These are phyloP conservation scores for Catharus minimus DNA, from an alignment of 2,113 vertebrate species.

Conservation along the genomic window DNA sequence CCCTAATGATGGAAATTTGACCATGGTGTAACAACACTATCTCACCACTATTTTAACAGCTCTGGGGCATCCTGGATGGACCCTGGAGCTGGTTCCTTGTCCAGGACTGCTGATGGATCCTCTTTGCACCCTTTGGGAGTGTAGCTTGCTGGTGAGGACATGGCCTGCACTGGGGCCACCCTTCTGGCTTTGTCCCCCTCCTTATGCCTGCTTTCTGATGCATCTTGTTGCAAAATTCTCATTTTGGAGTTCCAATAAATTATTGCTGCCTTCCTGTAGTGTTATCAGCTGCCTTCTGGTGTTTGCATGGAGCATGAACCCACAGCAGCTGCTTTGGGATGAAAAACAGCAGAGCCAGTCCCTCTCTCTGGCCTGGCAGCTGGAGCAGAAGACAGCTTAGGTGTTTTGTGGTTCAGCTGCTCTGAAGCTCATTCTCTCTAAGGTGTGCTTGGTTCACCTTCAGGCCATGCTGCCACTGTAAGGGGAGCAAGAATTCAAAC, in stretches of 20 bases:
- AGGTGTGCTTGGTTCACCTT: not conserved
- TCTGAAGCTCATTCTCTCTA: not conserved
- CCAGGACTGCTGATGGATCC: not conserved
- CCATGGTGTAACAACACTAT: not conserved
- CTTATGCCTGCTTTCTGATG: not conserved
- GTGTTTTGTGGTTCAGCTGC: not conserved
- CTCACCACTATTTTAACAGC: not conserved
- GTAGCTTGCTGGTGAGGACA: not conserved
- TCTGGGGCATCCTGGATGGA: not conserved
- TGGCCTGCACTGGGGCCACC: not conserved
- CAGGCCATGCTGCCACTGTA: not conserved
- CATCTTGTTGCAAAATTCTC: not conserved
- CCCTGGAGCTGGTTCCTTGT: not conserved
- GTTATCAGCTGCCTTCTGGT: not conserved
- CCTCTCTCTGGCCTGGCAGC: not conserved
- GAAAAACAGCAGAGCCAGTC: not conserved
- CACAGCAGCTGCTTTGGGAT: not conserved
- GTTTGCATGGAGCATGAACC: not conserved
- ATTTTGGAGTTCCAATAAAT: not conserved
- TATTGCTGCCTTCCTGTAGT: not conserved
- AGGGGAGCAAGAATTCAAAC: not conserved
- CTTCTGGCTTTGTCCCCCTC: not conserved
- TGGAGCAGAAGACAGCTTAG: not conserved
- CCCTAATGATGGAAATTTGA: not conserved
- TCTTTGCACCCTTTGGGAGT: not conserved